Base-by-base conservation (phyloP, 1,140 invertebrate genomes). In the Euglossa dilemma region DNA sequence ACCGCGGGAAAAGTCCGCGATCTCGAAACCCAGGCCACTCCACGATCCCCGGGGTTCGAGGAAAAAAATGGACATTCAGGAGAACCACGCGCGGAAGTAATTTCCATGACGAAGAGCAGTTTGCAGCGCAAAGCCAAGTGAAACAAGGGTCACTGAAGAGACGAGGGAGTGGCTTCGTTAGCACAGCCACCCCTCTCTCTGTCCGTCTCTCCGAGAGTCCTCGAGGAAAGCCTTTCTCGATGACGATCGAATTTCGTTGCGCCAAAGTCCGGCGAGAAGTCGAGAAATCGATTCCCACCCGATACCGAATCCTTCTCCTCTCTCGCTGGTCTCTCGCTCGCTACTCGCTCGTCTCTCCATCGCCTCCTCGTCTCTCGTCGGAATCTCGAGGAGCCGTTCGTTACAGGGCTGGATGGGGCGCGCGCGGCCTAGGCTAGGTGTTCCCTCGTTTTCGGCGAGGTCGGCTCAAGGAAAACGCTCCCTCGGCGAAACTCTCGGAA, bases 221-320 rank as follows among this genome's bases (percentile, higher is more conserved):
- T 90, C 72, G 66, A 77, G 86, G 75, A 89, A 89, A 87, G 75
- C 56, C 78, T 86, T 87, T 85, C 83, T 81, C 80, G 69, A 71
- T 71, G 79, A 86, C 87, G 88, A 87, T 86, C 81, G 85, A 89
- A 89, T 89, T 80, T 86, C 85, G 69, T 70, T 56, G 28, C 25
- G 67, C 63, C n/a, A 71, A 84, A 70, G 73, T 76, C 63, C 73
- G 28, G 47, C n/a, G 67, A 81, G 28, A 73, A 66, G 56, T 59
- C 67, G 74, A 56, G 75, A 77, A 85, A 80, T 87, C 78, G 82
- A 85, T 81, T 77, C 63, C 57, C 36, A 7, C 11, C 47, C 18
- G 25, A 59, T n/a, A 43, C 36, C 36, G 12, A 83, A 71, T 47
- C 50, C 20, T 59, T 69, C 50, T 28, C 59, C 36, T 57, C n/a